Percentiles rank a stretch among this genome's conserved stretches.
phyloP scores from a whole-genome alignment of 2,113 vertebrate species.

The Morone chrysops region DNA sequence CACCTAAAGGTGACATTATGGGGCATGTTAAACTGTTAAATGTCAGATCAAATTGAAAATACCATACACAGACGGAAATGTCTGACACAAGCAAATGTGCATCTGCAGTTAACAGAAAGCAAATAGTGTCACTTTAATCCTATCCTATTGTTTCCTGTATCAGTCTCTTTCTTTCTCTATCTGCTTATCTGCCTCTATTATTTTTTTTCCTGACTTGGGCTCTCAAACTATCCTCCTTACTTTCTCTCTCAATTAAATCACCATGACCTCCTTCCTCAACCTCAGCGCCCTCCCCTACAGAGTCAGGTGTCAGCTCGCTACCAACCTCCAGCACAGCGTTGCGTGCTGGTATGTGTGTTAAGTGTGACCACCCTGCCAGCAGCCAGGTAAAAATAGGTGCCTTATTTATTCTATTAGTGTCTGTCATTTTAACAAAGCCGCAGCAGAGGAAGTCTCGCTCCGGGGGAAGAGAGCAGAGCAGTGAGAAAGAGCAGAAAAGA shows the following conservation, averaged over 20 bases:
- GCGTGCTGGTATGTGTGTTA: conserved; percentile 23
- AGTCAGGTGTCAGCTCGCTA: conserved; percentile 57
- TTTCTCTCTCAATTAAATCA: conserved; percentile 60
- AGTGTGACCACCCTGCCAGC: conserved; percentile 58
- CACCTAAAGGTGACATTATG: conserved; percentile 53
- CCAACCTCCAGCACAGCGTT: conserved; percentile 16
- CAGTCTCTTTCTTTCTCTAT: background rate
- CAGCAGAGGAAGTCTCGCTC: conserved; percentile 41
- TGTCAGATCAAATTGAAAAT: conserved; percentile 53
- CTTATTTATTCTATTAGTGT: conserved; percentile 76
- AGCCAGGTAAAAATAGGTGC: conserved; percentile 70
- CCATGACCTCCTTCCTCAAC: conserved; percentile 45
- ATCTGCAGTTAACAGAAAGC: conserved; percentile 15
- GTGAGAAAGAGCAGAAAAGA: conserved; percentile 55
- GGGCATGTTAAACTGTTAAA: conserved; percentile 55
- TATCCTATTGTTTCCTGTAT: conserved; percentile 6
- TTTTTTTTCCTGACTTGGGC: background rate
- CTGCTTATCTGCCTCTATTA: background rate
- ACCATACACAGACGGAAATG: background rate
- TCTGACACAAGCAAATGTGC: conserved; percentile 1
- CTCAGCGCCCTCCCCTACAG: background rate
- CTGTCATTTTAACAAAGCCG: conserved; percentile 65
- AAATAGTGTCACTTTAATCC: background rate
- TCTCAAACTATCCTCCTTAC: conserved; percentile 1
- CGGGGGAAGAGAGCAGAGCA: conserved; percentile 15